Evolutionary conservation across 1,140 invertebrate genomes (phyloP).

Genomic region (Globodera rostochiensis): DNA sequence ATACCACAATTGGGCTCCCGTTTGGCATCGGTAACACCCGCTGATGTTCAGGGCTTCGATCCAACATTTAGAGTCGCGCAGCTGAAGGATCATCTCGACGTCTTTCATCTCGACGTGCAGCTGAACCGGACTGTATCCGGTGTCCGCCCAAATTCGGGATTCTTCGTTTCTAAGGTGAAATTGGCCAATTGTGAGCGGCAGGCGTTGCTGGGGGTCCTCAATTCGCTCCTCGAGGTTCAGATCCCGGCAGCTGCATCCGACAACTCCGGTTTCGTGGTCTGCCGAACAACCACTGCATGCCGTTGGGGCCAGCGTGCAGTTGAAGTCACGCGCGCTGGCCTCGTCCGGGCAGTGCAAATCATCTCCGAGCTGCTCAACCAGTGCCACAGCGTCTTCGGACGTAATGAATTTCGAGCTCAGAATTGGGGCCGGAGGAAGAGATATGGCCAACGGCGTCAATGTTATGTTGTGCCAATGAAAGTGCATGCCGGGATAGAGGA

Average conservation of each 20-base stretch:
- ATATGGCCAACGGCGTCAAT: background rate
- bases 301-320: background rate
- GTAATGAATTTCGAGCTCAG: conserved; percentile 8
- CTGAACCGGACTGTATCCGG: too few relatives aligned
- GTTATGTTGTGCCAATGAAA: background rate
- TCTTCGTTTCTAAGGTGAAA: background rate
- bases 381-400: background rate
- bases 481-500: background rate
- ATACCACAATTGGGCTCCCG: background rate
- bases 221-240: background rate
- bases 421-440: background rate
- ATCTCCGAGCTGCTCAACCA: background rate
- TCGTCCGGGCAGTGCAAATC: conserved; percentile 4
- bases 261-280: background rate
- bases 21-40: background rate
- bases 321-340: background rate
- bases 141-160: background rate
- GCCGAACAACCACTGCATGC: background rate
- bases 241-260: background rate
- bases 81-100: background rate
- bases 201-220: background rate
- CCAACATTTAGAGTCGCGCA: too few relatives aligned
- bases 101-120: too few relatives aligned
- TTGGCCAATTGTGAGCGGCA: background rate
- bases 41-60: too few relatives aligned